phyloP scores from a whole-genome alignment of 2,797 vertebrate species.

The Falco biarmicus region DNA sequence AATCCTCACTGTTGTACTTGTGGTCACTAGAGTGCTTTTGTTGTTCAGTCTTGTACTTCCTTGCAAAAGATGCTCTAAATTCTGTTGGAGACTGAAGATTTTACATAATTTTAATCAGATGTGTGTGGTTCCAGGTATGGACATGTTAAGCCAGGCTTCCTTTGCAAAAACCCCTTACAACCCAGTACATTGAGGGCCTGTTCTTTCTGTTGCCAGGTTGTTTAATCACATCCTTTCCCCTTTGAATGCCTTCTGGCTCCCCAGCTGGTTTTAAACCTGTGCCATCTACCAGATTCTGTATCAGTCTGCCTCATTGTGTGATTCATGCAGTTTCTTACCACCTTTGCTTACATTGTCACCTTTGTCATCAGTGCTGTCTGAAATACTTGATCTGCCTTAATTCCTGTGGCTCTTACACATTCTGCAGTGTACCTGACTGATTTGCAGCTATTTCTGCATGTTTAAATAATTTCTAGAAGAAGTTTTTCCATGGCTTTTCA shows the following conservation, averaged over 20 bases:
- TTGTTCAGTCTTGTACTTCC: neutral
- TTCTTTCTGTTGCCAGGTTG: neutral
- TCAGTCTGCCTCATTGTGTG: neutral
- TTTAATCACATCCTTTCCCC: neutral
- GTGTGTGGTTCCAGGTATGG: neutral
- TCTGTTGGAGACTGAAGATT: neutral
- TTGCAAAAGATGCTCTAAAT: neutral
- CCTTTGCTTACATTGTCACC: neutral
- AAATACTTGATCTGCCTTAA: neutral
- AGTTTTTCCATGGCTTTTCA: neutral
- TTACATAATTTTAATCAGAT: neutral
- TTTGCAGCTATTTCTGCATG: neutral
- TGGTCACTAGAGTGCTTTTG: neutral
- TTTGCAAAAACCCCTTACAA: neutral
- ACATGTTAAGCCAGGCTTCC: neutral
- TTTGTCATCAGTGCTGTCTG: neutral
- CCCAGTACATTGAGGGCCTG: neutral
- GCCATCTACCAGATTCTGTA: neutral
- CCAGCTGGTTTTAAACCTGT: neutral
- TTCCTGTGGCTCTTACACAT: neutral
- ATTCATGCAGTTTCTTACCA: neutral
- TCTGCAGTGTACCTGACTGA: neutral
- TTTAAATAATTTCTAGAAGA: neutral
- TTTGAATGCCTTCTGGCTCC: neutral
- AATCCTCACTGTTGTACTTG: neutral